phyloP scores from a whole-genome alignment of 2,797 vertebrate genomes.

The Cyprinodon diabolis region DNA sequence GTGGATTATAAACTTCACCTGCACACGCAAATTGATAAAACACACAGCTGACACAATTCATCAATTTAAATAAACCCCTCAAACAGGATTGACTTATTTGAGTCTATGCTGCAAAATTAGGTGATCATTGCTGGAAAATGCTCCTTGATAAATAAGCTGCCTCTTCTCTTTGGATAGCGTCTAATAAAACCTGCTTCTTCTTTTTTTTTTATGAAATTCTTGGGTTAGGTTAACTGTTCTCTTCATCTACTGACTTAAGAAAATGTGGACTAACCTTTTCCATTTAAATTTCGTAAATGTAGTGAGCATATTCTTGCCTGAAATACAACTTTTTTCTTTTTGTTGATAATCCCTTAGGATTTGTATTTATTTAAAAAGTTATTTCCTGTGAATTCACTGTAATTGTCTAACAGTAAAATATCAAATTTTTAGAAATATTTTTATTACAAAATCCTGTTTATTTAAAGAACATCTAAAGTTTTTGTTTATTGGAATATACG shows the following conservation, averaged over 20 bases:
- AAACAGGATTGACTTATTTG: constrained; percentile 6
- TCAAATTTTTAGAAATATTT: not conserved
- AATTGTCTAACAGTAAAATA: not conserved
- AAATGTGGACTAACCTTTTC: not conserved
- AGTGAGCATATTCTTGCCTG: not conserved
- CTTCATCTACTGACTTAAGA: not conserved
- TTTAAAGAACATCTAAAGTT: not conserved
- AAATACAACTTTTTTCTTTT: not conserved
- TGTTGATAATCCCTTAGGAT: not conserved
- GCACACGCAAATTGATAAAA: not conserved
- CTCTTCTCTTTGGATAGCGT: not conserved
- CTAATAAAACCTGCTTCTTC: not conserved
- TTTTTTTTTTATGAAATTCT: not conserved
- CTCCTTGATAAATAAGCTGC: not conserved
- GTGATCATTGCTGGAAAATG: not conserved
- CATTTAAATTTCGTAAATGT: not conserved
- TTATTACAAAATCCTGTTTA: not conserved
- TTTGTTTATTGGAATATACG: not conserved
- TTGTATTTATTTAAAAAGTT: not conserved
- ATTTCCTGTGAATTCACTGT: not conserved
- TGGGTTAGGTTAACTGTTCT: not conserved
- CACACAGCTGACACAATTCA: not conserved
- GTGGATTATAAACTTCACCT: not conserved
- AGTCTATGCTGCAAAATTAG: not conserved
- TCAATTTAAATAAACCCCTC: not conserved